Evolutionary conservation across 2,888 invertebrate genomes (phyloP).

Genomic region (Calliopum simillimum): DNA sequence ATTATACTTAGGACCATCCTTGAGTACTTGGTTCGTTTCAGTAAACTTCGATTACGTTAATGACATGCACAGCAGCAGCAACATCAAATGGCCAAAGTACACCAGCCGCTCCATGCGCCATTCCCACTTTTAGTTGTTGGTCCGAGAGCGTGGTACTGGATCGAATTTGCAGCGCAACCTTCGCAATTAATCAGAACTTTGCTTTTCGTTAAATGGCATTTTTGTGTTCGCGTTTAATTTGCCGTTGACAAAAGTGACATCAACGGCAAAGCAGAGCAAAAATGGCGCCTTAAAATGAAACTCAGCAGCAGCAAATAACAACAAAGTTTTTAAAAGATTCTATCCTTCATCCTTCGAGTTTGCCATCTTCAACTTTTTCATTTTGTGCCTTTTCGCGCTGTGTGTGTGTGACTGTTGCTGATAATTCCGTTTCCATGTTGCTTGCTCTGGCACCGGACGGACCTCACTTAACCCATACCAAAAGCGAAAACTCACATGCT

Average conservation of each 20-base stretch:
- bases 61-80: slow-evolving; percentile 24
- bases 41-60: slow-evolving; percentile 27
- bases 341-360: slow-evolving; percentile 1
- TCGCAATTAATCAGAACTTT: slow-evolving; percentile 64
- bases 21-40: slow-evolving; percentile 9
- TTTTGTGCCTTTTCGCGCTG: neutral
- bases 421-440: slow-evolving; percentile 16
- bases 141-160: neutral
- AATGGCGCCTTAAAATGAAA: slow-evolving; percentile 21
- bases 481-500: neutral
- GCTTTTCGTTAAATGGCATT: slow-evolving; percentile 62
- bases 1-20: neutral
- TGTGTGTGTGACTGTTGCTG: slow-evolving; percentile 2
- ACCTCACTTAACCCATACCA: neutral
- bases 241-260: slow-evolving; percentile 24
- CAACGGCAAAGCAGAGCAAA: slow-evolving; percentile 6
- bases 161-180: slow-evolving; percentile 26
- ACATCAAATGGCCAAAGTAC: slow-evolving; percentile 12
- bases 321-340: slow-evolving; percentile 4
- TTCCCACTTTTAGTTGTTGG: no score
- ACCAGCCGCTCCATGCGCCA: neutral
- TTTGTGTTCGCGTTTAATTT: slow-evolving; percentile 54
- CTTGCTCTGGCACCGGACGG: neutral
- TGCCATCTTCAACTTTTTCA: neutral
- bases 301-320: slow-evolving; percentile 3